A percentile compares a stretch with the other conserved stretches of the same genome.
Conservation (phyloP, 2,113 vertebrate species). For the Illadopsis cleaveri region DNA sequence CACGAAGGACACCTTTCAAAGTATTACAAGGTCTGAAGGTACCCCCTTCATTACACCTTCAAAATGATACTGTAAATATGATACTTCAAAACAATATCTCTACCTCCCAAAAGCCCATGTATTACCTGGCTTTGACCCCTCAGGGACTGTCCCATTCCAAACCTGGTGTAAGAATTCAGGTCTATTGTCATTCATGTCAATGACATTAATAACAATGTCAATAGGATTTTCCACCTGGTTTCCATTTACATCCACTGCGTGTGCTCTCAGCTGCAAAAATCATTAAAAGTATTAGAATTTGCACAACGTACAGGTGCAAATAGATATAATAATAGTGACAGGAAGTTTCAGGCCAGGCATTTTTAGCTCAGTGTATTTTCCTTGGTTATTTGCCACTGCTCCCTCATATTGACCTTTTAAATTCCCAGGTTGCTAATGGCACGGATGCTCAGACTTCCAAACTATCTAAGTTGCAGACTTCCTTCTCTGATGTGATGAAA, state of each 20-base stretch:
- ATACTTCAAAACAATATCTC: not conserved
- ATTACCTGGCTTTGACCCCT: slow-evolving; percentile 97
- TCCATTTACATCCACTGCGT: slow-evolving; percentile 97
- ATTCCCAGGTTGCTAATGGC: not conserved
- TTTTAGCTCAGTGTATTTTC: not conserved
- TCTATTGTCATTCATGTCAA: slow-evolving; percentile 98
- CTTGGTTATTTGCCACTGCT: not conserved
- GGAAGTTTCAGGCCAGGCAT: not conserved
- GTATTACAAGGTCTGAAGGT: not conserved
- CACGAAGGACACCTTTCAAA: not conserved
- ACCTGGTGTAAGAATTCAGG: slow-evolving; percentile 95
- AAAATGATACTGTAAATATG: not conserved
- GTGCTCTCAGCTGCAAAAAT: slow-evolving; percentile 88
- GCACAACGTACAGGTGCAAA: not conserved
- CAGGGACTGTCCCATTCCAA: slow-evolving; percentile 94
- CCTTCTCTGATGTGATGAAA: not conserved
- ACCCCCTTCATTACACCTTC: not conserved
- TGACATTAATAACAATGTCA: slow-evolving; percentile 98
- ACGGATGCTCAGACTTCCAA: not conserved
- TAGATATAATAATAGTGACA: not conserved
- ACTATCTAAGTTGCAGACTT: not conserved
- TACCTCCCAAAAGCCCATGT: not conserved
- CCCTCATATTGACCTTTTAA: not conserved
- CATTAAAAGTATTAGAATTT: slow-evolving; percentile 40
- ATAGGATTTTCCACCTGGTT: slow-evolving; percentile 99